Evolutionary conservation across 2,113 vertebrate species (phyloP).

Genomic region (Pseudorasbora parva): DNA sequence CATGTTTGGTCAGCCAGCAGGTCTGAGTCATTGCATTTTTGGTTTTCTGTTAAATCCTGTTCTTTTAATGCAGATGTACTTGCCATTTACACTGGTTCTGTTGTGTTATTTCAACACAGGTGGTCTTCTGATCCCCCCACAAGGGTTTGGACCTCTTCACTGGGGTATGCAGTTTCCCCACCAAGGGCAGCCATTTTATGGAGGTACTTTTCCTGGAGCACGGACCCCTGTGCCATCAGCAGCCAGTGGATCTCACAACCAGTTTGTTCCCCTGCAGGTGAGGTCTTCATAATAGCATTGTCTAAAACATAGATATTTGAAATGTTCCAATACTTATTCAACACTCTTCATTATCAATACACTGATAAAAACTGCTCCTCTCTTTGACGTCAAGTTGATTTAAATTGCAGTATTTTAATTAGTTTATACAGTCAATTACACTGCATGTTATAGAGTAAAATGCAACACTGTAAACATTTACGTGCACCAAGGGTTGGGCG

Average conservation of each 20-base stretch:
- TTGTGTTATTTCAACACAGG: slow-evolving; percentile 57
- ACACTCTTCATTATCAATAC: neutral
- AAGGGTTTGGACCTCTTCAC: slow-evolving; percentile 78
- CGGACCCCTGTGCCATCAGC: slow-evolving; percentile 70
- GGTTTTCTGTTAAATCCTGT: neutral
- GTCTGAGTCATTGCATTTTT: slow-evolving; percentile 67
- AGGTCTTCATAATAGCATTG: slow-evolving; percentile 36
- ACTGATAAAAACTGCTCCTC: neutral
- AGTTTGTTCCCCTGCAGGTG: slow-evolving; percentile 96
- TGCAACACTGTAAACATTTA: too few species aligned
- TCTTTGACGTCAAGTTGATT: neutral
- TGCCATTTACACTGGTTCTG: neutral
- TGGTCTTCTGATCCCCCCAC: slow-evolving; percentile 79
- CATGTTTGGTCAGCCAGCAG: slow-evolving; percentile 77
- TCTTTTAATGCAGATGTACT: neutral
- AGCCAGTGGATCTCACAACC: slow-evolving; percentile 86
- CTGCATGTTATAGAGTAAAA: too few species aligned
- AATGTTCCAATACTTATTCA: neutral
- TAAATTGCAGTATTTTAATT: neutral
- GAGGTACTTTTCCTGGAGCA: slow-evolving; percentile 80
- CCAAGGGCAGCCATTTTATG: slow-evolving; percentile 82
- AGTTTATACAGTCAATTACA: too few species aligned
- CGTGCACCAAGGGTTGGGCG: too few species aligned
- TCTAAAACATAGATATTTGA: neutral
- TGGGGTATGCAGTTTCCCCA: slow-evolving; percentile 82